Conservation (phyloP, 2,888 invertebrate genomes). For the Eupeodes latifasciatus region DNA sequence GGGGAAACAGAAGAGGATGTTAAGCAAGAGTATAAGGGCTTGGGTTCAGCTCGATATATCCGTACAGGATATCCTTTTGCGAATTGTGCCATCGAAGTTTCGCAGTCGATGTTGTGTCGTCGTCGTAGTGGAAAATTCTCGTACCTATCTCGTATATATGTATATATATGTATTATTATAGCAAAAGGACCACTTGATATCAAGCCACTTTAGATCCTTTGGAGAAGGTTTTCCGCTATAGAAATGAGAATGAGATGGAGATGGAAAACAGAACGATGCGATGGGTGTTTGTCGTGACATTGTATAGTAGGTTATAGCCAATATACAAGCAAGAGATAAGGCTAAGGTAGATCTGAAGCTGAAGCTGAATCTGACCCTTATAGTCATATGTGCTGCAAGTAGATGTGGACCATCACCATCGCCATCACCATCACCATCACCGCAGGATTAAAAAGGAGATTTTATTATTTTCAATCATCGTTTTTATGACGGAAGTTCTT, state of each 20-base stretch:
- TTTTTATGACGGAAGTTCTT: constrained; percentile 76
- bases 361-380: constrained; percentile 64
- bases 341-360: constrained; percentile 62
- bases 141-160: neutral
- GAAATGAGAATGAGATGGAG: constrained; percentile 38
- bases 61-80: constrained; percentile 61
- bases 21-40: constrained; percentile 4
- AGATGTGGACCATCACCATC: constrained; percentile 57
- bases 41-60: constrained; percentile 58
- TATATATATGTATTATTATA: constrained; percentile 6
- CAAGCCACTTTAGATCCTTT: constrained; percentile 57
- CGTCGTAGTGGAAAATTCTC: constrained; percentile 1
- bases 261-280: constrained; percentile 10
- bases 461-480: constrained; percentile 77
- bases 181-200: constrained; percentile 58
- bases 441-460: constrained; percentile 74
- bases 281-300: constrained; percentile 11
- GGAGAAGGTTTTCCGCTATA: constrained; percentile 40
- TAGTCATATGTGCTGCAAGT: constrained; percentile 43
- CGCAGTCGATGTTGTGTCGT: constrained; percentile 3
- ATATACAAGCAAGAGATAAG: constrained; percentile 60
- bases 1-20: neutral
- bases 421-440: neutral
- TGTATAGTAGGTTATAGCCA: constrained; percentile 12
- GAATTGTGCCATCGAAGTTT: constrained; percentile 65